phyloP scores from a whole-genome alignment of 2,888 invertebrate genomes.

The Zygothrica quintamaculata region DNA sequence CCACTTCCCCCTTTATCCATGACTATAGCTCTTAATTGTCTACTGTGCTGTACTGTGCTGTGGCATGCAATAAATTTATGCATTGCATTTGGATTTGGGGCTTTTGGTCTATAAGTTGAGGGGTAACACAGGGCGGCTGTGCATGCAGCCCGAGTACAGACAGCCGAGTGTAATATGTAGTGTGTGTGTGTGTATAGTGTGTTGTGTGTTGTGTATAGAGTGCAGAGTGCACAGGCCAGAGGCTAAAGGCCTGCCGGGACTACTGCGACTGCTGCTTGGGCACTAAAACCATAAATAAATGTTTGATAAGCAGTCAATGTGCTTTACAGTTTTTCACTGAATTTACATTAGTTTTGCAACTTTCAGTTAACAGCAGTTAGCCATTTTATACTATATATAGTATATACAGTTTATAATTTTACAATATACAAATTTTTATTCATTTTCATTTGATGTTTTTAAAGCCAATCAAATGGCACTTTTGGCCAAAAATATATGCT shows the following conservation, averaged over 20 bases:
- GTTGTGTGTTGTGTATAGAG: no score
- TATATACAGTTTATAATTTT: neutral
- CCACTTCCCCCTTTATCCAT: neutral
- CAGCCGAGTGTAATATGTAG: no score
- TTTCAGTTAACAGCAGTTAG: constrained; percentile 4
- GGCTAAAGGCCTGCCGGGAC: constrained; percentile 27
- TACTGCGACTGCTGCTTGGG: constrained; percentile 23
- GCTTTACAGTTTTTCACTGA: constrained; percentile 20
- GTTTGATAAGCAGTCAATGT: constrained; percentile 70
- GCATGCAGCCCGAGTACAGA: no score
- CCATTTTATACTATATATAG: no score
- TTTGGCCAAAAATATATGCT: constrained; percentile 6
- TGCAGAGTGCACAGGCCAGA: constrained; percentile 3
- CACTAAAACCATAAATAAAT: constrained; percentile 68
- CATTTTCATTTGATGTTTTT: constrained; percentile 4
- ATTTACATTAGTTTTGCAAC: constrained; percentile 25
- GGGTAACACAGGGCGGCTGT: constrained; percentile 5
- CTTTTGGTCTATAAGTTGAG: constrained; percentile 34
- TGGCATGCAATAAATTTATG: constrained; percentile 76
- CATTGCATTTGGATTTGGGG: constrained; percentile 75
- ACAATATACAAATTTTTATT: constrained; percentile 1
- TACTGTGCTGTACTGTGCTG: constrained; percentile 36
- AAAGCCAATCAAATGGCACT: constrained; percentile 26
- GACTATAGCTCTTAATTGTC: constrained; percentile 70
- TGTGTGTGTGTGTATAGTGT: no score